These are phyloP conservation scores for Phocoena phocoena DNA, from an alignment of 2,113 vertebrate genomes.

Conservation along the genomic window DNA sequence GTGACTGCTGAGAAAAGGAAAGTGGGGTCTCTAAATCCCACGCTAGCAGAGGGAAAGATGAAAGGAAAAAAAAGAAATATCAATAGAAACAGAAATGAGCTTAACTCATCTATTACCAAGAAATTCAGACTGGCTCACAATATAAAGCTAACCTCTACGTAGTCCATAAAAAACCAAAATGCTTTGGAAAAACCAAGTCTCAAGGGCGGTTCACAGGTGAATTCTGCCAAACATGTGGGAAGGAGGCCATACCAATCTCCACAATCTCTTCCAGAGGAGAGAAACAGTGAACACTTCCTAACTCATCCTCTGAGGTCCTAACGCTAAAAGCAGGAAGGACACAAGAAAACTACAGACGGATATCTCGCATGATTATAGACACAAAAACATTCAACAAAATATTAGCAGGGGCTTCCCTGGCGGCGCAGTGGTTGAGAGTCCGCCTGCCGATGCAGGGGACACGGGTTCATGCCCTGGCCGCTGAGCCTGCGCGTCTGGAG, in stretches of 20 bases:
- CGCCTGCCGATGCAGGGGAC: too few relatives aligned
- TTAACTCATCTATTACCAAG: not conserved
- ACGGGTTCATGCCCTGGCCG: too few relatives aligned
- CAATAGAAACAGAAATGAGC: not conserved
- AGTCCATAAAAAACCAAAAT: not conserved
- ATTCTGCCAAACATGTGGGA: too few relatives aligned
- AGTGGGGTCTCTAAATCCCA: not conserved
- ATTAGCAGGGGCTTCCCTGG: too few relatives aligned
- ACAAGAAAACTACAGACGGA: not conserved
- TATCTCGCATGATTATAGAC: accelerated
- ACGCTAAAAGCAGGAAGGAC: not conserved
- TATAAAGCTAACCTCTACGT: not conserved
- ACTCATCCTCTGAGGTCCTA: not conserved
- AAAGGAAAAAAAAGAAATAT: not conserved
- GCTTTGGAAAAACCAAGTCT: not conserved
- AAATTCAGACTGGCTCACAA: not conserved
- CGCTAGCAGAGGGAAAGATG: not conserved
- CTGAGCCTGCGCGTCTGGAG: too few relatives aligned
- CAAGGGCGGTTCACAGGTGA: not conserved
- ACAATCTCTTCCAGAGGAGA: not conserved
- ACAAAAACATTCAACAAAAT: not conserved
- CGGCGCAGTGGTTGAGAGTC: too few relatives aligned
- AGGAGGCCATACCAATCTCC: too few relatives aligned
- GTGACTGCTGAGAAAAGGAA: not conserved
- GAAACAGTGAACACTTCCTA: not conserved